Percentiles rank a stretch among this genome's conserved stretches.
Conservation (phyloP, 2,113 vertebrate species). For the Merops nubicus region DNA sequence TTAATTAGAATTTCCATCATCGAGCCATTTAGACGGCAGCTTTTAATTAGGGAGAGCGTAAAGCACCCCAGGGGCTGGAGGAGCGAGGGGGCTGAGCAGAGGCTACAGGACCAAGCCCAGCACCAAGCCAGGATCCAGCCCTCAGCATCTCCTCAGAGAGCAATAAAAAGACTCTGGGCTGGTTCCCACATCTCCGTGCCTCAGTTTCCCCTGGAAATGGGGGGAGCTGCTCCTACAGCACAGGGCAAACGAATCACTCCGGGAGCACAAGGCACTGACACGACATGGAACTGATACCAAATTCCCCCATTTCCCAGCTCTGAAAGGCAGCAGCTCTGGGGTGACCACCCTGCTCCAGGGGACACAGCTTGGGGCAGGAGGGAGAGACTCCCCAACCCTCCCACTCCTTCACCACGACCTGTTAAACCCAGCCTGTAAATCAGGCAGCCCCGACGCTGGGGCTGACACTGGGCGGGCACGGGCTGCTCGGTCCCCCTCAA, state of each 20-base stretch:
- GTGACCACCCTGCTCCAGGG: rapidly evolving
- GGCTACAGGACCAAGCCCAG: background rate
- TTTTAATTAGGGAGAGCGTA: constrained; percentile 72
- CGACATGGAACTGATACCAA: rapidly evolving
- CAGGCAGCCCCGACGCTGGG: background rate
- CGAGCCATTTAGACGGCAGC: constrained; percentile 67
- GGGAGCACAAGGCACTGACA: rapidly evolving
- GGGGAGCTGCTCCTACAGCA: background rate
- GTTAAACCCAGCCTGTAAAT: background rate
- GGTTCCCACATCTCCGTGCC: background rate
- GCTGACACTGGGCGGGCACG: background rate
- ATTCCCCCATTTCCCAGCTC: background rate
- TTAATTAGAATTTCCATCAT: constrained; percentile 81
- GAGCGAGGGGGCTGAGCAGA: background rate
- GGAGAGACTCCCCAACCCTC: background rate
- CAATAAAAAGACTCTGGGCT: background rate
- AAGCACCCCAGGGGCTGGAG: constrained; percentile 27
- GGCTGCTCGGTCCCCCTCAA: background rate
- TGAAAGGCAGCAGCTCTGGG: rapidly evolving
- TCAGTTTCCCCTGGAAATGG: background rate
- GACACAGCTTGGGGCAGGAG: background rate
- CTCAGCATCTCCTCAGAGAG: rapidly evolving
- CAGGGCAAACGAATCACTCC: background rate
- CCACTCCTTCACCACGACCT: rapidly evolving
- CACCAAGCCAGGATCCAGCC: background rate